Evolutionary conservation across 1,140 invertebrate genomes (phyloP).

Genomic region (Drosophila dunni): DNA sequence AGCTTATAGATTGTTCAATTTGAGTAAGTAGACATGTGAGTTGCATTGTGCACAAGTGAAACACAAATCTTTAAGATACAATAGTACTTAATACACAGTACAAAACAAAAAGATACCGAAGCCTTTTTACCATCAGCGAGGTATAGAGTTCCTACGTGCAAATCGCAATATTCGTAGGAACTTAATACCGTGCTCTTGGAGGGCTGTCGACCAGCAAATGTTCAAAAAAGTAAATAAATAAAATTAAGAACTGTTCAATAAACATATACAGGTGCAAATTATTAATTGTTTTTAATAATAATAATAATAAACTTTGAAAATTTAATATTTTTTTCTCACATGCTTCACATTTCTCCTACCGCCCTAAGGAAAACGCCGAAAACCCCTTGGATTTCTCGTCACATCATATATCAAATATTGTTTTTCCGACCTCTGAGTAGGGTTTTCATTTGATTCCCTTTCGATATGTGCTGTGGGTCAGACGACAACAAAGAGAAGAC

Average conservation of each 20-base stretch:
- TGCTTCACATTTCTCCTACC: constrained; percentile 9
- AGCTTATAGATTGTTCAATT: constrained; percentile 3
- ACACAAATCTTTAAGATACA: background rate
- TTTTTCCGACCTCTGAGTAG: constrained; percentile 22
- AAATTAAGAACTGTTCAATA: background rate
- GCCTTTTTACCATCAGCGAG: constrained; percentile 83
- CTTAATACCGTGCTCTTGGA: constrained; percentile 85
- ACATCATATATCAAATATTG: constrained; percentile 15
- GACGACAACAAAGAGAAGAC: constrained; percentile 23
- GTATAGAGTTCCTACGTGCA: constrained; percentile 84
- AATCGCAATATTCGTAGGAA: constrained; percentile 78
- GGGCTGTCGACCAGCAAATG: constrained; percentile 75
- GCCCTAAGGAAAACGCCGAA: background rate
- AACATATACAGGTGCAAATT: background rate
- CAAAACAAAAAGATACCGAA: constrained; percentile 54
- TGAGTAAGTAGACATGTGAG: constrained; percentile 64
- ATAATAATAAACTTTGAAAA: background rate
- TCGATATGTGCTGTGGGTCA: constrained; percentile 25
- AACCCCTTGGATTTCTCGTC: constrained; percentile 9
- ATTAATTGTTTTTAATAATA: background rate
- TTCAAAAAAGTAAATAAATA: background rate
- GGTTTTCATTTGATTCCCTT: constrained; percentile 33
- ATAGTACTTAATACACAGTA: background rate
- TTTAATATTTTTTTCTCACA: constrained; percentile 3
- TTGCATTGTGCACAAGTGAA: constrained; percentile 46